Conservation (phyloP, 2,113 vertebrate genomes). For the Oenanthe melanoleuca region DNA sequence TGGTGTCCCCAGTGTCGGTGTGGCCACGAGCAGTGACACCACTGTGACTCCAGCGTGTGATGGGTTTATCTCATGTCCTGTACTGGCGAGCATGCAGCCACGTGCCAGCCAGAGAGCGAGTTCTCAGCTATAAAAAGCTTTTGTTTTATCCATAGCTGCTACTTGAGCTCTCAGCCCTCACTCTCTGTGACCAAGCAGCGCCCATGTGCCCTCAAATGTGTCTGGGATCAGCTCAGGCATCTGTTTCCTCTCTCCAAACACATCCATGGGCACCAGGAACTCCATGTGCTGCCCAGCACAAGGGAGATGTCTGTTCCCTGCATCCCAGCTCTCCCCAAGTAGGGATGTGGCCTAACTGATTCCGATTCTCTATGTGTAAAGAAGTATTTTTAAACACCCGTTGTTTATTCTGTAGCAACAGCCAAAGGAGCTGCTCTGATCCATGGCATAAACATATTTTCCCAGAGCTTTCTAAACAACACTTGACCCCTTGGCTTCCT, state of each 20-base stretch:
- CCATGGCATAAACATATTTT: neutral
- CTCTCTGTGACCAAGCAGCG: neutral
- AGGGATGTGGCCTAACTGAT: neutral
- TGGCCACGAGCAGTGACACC: neutral
- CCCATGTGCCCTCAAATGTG: neutral
- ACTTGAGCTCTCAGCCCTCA: neutral
- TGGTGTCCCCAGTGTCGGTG: rapidly evolving
- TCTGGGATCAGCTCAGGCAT: neutral
- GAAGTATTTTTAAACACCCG: slow-evolving; percentile 8
- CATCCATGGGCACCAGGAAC: neutral
- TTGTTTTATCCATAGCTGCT: neutral
- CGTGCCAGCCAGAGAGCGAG: neutral
- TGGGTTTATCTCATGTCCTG: neutral
- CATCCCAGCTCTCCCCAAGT: neutral
- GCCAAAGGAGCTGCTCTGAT: slow-evolving; percentile 5
- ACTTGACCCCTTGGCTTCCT: neutral
- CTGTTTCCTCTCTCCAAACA: neutral
- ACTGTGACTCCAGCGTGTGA: neutral
- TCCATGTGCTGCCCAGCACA: neutral
- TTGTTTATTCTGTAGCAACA: neutral
- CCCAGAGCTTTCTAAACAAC: slow-evolving; percentile 22
- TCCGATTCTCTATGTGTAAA: neutral
- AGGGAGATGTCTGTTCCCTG: neutral
- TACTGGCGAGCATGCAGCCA: rapidly evolving
- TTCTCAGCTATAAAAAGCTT: slow-evolving; percentile 48